Conservation (phyloP, 1,140 invertebrate genomes). For the Bemisia tabaci region DNA sequence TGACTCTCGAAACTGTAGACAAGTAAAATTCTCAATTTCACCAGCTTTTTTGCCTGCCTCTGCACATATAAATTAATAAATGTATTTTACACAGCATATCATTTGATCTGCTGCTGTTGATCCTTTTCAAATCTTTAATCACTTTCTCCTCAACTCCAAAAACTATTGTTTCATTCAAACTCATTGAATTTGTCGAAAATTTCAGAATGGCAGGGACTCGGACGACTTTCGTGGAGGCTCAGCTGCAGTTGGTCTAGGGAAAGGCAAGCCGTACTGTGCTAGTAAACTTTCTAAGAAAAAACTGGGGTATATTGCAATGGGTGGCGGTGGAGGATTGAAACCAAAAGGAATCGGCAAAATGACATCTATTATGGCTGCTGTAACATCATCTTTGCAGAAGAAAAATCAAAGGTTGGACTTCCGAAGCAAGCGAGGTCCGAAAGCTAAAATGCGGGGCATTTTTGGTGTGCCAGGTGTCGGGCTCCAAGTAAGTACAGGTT, state of each 20-base stretch:
- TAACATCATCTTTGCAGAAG: conserved; percentile 46
- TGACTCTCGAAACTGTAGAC: too few relatives aligned
- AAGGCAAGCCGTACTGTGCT: conserved; percentile 60
- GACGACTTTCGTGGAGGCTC: conserved; percentile 10
- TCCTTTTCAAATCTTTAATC: too few relatives aligned
- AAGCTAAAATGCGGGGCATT: conserved; percentile 71
- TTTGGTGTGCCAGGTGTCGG: conserved; percentile 65
- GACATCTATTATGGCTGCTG: conserved; percentile 35
- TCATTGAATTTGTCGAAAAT: too few relatives aligned
- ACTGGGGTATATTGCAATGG: conserved; percentile 34
- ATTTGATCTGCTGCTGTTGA: too few relatives aligned
- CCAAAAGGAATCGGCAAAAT: conserved; percentile 34
- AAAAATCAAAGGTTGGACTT: conserved; percentile 48
- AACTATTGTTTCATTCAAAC: too few relatives aligned
- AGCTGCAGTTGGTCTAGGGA: conserved; percentile 42
- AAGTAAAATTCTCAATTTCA: too few relatives aligned
- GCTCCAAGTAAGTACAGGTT: conserved; percentile 40
- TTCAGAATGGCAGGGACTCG: conserved; percentile 10
- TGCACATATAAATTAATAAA: too few relatives aligned
- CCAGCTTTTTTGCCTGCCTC: too few relatives aligned
- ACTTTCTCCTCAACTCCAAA: too few relatives aligned
- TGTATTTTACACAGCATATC: too few relatives aligned
- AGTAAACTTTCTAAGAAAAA: conserved; percentile 67
- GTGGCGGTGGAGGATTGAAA: conserved; percentile 39
- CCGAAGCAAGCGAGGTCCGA: conserved; percentile 61